Conservation (phyloP, 2,888 invertebrate species). For the Urechis unicinctus region DNA sequence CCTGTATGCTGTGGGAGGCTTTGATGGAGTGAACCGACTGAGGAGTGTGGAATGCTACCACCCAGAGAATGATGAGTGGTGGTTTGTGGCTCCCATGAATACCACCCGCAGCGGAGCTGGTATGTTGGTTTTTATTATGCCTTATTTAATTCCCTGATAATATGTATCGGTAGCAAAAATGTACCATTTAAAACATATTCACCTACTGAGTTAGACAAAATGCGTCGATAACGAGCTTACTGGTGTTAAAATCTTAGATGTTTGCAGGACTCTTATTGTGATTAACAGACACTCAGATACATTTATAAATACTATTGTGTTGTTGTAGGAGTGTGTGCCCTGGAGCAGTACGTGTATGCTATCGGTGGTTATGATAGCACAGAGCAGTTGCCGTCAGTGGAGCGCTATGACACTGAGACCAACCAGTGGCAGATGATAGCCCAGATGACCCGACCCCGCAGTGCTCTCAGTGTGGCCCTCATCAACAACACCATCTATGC, state of each 20-base stretch:
- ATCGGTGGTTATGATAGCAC: conserved; percentile 89
- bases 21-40: conserved; percentile 73
- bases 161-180: too few relatives aligned
- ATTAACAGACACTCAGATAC: too few relatives aligned
- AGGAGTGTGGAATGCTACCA: conserved; percentile 83
- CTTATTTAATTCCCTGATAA: not conserved
- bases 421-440: conserved; percentile 73
- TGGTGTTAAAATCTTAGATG: too few relatives aligned
- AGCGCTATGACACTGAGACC: conserved; percentile 78
- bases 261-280: too few relatives aligned
- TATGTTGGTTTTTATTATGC: conserved; percentile 30
- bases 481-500: conserved; percentile 82
- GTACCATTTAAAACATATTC: too few relatives aligned
- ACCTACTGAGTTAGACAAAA: too few relatives aligned
- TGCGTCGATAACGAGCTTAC: too few relatives aligned
- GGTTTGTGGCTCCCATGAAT: conserved; percentile 70
- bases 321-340: conserved; percentile 64
- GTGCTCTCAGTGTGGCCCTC: conserved; percentile 80
- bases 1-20: conserved; percentile 80
- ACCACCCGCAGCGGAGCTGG: conserved; percentile 78
- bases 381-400: conserved; percentile 74
- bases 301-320: not conserved
- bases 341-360: conserved; percentile 84
- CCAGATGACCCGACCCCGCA: conserved; percentile 72
- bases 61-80: conserved; percentile 87